Percentiles rank a stretch among this genome's conserved stretches.
phyloP scores from a whole-genome alignment of 2,113 vertebrate genomes.

The Chascanopsetta lugubris region DNA sequence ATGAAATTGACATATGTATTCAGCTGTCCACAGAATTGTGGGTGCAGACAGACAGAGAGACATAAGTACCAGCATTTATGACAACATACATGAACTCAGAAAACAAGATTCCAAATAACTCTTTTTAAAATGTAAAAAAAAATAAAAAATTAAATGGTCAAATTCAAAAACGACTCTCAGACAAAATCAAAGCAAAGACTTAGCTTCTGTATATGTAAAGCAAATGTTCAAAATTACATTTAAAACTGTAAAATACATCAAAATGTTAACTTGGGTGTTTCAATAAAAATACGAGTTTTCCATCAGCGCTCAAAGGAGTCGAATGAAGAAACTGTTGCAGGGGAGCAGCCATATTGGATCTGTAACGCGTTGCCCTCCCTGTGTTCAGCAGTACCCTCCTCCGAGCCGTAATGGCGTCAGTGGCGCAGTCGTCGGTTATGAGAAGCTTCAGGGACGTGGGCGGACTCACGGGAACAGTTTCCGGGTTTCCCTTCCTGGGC shows the following conservation, averaged over 20 bases:
- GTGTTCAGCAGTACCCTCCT: rapidly evolving
- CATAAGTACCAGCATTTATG: too few relatives aligned
- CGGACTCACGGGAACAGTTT: conserved; percentile 68
- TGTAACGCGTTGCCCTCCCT: rapidly evolving
- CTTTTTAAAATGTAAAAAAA: background rate
- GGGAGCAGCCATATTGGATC: conserved; percentile 70
- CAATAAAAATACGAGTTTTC: background rate
- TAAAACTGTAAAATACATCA: background rate
- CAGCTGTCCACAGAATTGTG: too few relatives aligned
- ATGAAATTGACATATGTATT: background rate
- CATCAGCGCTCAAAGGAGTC: background rate
- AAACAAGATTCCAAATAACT: background rate
- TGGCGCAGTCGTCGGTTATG: conserved; percentile 30
- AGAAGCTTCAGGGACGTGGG: conserved; percentile 63
- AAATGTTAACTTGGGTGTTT: background rate
- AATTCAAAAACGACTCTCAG: too few relatives aligned
- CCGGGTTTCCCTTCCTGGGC: conserved; percentile 82
- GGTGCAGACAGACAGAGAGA: too few relatives aligned
- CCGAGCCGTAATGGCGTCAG: conserved; percentile 75
- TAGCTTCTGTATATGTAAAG: too few relatives aligned
- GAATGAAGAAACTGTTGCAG: conserved; percentile 46
- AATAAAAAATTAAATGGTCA: too few relatives aligned
- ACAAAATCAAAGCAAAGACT: too few relatives aligned
- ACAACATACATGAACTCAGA: background rate
- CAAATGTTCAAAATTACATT: too few relatives aligned